Percentiles rank a stretch among this genome's conserved stretches.
These are phyloP conservation scores for Falco biarmicus DNA, from an alignment of 2,797 vertebrate species.

Conservation along the genomic window DNA sequence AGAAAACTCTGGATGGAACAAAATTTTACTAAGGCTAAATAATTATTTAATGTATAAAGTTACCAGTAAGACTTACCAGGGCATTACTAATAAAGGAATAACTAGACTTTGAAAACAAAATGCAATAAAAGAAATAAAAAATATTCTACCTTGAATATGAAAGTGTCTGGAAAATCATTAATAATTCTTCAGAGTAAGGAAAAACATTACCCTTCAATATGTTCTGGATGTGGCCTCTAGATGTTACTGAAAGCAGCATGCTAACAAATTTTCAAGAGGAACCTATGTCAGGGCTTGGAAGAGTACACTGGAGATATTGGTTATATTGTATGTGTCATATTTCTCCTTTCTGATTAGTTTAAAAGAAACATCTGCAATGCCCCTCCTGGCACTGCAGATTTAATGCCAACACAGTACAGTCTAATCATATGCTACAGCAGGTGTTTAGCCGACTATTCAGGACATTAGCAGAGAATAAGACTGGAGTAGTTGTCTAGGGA, in stretches of 20 bases:
- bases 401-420: neutral
- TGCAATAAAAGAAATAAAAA: neutral
- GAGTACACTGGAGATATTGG: neutral
- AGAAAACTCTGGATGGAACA: neutral
- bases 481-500: neutral
- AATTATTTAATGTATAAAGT: neutral
- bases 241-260: neutral
- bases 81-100: neutral
- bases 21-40: neutral
- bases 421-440: slow-evolving; percentile 16
- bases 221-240: neutral
- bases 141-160: neutral
- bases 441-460: slow-evolving; percentile 31
- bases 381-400: slow-evolving; percentile 4
- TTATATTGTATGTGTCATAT: neutral
- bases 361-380: slow-evolving; percentile 21
- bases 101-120: neutral
- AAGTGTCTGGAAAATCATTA: neutral
- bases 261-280: neutral
- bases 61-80: neutral
- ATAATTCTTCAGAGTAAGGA: neutral
- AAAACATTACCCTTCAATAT: neutral
- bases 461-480: slow-evolving; percentile 17
- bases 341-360: neutral
- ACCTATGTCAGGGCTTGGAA: neutral